Evolutionary conservation across 2,888 invertebrate genomes (phyloP).

Genomic region (Platynereis dumerilii): DNA sequence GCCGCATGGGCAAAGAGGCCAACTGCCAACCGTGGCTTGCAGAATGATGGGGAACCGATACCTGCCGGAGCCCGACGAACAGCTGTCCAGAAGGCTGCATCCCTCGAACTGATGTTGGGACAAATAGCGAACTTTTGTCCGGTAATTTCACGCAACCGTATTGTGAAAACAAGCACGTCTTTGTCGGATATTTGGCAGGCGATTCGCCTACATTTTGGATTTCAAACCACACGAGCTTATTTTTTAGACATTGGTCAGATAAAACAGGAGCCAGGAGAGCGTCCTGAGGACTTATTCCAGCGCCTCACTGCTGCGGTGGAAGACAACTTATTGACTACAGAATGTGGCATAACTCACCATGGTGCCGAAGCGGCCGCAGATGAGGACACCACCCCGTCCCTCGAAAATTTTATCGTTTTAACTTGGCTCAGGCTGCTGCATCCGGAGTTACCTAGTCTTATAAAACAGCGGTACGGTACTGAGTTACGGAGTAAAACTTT

Average conservation of each 20-base stretch:
- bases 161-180: slow-evolving; percentile 18
- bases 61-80: slow-evolving; percentile 17
- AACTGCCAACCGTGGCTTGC: slow-evolving; percentile 21
- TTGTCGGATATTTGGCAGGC: slow-evolving; percentile 27
- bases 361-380: slow-evolving; percentile 22
- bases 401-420: slow-evolving; percentile 37
- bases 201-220: slow-evolving; percentile 40
- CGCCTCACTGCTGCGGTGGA: slow-evolving; percentile 34
- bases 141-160: slow-evolving; percentile 21
- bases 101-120: slow-evolving; percentile 35
- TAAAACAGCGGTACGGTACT: slow-evolving; percentile 40
- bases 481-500: slow-evolving; percentile 36
- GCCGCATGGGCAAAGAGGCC: slow-evolving; percentile 32
- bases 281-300: slow-evolving; percentile 37
- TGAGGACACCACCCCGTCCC: slow-evolving; percentile 31
- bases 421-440: slow-evolving; percentile 36
- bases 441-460: slow-evolving; percentile 28
- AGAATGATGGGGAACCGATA: slow-evolving; percentile 29
- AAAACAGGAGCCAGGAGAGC: slow-evolving; percentile 32
- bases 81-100: slow-evolving; percentile 31
- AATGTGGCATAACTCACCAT: slow-evolving; percentile 22
- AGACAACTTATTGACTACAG: slow-evolving; percentile 32
- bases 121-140: slow-evolving; percentile 36
- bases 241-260: slow-evolving; percentile 36
- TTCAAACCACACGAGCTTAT: slow-evolving; percentile 40